A percentile compares a stretch with the other conserved stretches of the same genome.
phyloP scores from a whole-genome alignment of 2,113 vertebrate species.

The Chelonoidis abingdonii region DNA sequence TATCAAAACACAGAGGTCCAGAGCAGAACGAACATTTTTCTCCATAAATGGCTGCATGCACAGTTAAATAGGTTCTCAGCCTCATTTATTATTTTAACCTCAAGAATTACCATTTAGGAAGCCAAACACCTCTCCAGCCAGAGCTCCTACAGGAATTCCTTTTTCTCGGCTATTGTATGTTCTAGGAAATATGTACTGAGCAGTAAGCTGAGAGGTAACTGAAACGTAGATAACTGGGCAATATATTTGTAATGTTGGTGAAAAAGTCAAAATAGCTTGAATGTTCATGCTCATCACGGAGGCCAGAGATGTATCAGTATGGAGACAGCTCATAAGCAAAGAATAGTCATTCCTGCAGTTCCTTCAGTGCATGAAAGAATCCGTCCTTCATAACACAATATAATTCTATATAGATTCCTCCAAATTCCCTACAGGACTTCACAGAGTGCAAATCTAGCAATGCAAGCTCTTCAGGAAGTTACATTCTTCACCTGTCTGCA shows the following conservation, averaged over 20 bases:
- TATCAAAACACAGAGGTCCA: not conserved
- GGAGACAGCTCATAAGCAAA: not conserved
- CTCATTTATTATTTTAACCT: not conserved
- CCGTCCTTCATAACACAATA: not conserved
- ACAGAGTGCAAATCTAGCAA: not conserved
- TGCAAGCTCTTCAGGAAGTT: not conserved
- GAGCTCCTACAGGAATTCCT: not conserved
- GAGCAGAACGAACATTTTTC: not conserved
- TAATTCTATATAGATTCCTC: not conserved
- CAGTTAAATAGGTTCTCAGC: not conserved
- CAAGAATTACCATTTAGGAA: not conserved
- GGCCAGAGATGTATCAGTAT: not conserved
- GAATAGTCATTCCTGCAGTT: not conserved
- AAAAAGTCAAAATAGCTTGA: not conserved
- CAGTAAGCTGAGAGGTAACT: not conserved
- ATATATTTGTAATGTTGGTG: not conserved
- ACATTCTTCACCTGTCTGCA: not conserved
- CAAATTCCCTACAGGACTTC: not conserved
- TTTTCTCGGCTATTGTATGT: not conserved
- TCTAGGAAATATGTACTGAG: not conserved
- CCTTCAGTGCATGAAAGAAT: not conserved
- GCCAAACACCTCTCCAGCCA: not conserved
- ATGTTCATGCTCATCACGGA: not conserved
- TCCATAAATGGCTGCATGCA: not conserved
- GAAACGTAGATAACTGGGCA: not conserved